These are phyloP conservation scores for Aplochiton taeniatus DNA, from an alignment of 2,797 vertebrate species.

Conservation along the genomic window DNA sequence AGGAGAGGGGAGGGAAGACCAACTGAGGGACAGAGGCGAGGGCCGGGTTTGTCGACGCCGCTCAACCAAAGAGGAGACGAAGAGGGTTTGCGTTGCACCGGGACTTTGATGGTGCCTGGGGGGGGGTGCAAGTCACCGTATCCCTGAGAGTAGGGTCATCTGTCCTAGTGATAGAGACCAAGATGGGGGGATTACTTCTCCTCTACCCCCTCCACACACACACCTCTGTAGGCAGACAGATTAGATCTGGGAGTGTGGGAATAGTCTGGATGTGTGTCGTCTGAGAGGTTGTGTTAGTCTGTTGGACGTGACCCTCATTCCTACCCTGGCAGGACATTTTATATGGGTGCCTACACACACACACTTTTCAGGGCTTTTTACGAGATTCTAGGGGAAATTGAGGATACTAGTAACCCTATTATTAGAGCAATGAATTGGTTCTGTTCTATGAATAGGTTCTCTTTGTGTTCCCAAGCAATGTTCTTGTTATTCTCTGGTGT, in stretches of 20 bases:
- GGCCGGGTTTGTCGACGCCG: neutral
- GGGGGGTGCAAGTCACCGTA: neutral
- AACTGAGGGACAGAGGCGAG: too few relatives aligned
- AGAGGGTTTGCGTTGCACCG: neutral
- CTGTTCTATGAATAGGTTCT: constrained; percentile 6
- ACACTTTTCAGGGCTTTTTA: neutral
- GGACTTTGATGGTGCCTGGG: neutral
- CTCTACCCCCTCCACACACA: too few relatives aligned
- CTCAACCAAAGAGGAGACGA: neutral
- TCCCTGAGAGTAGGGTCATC: neutral
- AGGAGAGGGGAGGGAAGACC: neutral
- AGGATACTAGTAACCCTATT: neutral
- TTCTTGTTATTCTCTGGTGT: constrained; percentile 29
- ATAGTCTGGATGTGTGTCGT: too few relatives aligned
- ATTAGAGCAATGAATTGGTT: neutral
- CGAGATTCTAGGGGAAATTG: constrained; percentile 2
- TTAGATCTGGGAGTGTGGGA: neutral
- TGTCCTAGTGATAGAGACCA: neutral
- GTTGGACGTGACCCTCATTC: too few relatives aligned
- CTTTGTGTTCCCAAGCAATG: constrained; percentile 38
- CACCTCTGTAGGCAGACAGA: neutral
- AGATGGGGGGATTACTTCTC: too few relatives aligned
- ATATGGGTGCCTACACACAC: neutral
- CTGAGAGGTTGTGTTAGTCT: neutral
- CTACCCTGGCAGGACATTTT: neutral